phyloP scores from a whole-genome alignment of 53 echinoderm and acorn worm species.

The Zoroaster sp. region DNA sequence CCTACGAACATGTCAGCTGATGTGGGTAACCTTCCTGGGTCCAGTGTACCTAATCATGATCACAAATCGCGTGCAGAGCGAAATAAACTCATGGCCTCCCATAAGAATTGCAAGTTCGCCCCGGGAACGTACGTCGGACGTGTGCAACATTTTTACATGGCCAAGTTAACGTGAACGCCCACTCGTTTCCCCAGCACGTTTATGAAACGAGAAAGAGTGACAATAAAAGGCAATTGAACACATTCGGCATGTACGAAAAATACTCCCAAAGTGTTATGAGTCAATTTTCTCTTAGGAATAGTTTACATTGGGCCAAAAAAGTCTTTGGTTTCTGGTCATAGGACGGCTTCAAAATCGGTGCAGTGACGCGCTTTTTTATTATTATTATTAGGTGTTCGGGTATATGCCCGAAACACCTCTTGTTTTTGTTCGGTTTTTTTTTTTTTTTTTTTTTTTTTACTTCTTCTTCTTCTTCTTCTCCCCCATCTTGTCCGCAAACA shows the following conservation, averaged over 20 bases:
- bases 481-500: too few relatives aligned
- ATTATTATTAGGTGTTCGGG: neutral
- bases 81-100: neutral
- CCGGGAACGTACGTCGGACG: neutral
- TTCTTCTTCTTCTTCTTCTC: too few relatives aligned
- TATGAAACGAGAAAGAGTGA: neutral
- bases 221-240: neutral
- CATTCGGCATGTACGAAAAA: too few relatives aligned
- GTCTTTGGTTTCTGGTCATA: neutral
- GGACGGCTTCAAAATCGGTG: neutral
- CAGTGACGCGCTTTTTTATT: neutral
- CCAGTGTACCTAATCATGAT: neutral
- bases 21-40: neutral
- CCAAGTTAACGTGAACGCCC: neutral
- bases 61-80: too few relatives aligned
- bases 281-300: neutral
- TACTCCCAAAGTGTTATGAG: too few relatives aligned
- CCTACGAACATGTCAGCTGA: neutral
- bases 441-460: too few relatives aligned
- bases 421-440: too few relatives aligned
- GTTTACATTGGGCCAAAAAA: neutral
- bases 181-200: neutral
- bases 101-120: neutral
- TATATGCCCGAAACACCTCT: too few relatives aligned
- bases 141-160: neutral